Conservation (phyloP, 1,140 invertebrate species). For the Phortica variegata region DNA sequence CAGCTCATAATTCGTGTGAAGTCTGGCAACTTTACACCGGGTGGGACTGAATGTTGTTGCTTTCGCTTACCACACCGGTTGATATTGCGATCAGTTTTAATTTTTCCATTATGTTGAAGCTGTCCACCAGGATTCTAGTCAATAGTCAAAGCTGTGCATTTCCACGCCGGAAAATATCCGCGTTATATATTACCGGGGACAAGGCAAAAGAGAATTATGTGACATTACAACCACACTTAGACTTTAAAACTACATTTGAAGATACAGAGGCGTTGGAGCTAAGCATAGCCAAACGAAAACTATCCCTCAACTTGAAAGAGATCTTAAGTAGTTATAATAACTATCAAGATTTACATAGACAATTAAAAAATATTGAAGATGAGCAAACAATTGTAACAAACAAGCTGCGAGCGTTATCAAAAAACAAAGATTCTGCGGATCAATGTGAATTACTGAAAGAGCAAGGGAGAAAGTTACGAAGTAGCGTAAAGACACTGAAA, state of each 20-base stretch:
- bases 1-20: too few species aligned
- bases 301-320: constrained; percentile 57
- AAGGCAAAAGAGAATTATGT: constrained; percentile 62
- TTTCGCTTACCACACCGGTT: too few species aligned
- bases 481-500: constrained; percentile 61
- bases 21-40: too few species aligned
- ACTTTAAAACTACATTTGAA: constrained; percentile 60
- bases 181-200: constrained; percentile 64
- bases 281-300: constrained; percentile 58
- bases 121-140: too few species aligned
- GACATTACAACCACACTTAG: constrained; percentile 62
- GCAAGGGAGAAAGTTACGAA: constrained; percentile 59
- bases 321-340: constrained; percentile 60
- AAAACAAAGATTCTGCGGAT: constrained; percentile 6
- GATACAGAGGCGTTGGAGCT: constrained; percentile 57
- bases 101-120: too few species aligned
- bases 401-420: constrained; percentile 34
- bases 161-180: too few species aligned
- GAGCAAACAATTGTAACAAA: constrained; percentile 39
- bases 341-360: constrained; percentile 57
- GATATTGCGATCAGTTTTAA: too few species aligned
- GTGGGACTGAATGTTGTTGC: too few species aligned
- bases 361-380: constrained; percentile 56
- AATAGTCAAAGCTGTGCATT: too few species aligned
- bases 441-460: constrained; percentile 51